Conservation (phyloP, 2,113 vertebrate species). For the Elachura formosa region DNA sequence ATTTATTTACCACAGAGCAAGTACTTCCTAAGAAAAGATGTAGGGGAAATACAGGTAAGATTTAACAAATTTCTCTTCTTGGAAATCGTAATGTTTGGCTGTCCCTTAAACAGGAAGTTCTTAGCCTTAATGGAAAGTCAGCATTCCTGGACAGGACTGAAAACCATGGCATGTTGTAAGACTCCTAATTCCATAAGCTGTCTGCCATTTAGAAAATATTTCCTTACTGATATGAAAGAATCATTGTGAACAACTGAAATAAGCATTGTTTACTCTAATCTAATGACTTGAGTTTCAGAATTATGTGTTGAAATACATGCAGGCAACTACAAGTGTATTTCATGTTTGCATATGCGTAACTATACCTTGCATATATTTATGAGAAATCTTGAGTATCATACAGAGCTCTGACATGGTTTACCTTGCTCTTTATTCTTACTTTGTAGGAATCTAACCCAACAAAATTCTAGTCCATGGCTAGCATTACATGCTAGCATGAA, state of each 20-base stretch:
- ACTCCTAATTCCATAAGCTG: neutral
- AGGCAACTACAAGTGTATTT: neutral
- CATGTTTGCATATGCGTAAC: neutral
- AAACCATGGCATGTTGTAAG: neutral
- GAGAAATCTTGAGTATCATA: neutral
- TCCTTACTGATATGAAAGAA: slow-evolving; percentile 16
- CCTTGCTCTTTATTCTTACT: neutral
- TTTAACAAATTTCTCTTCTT: neutral
- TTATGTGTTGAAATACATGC: neutral
- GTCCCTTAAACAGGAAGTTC: neutral
- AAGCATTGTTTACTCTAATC: neutral
- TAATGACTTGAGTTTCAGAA: neutral
- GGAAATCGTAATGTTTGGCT: neutral
- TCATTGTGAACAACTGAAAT: slow-evolving; percentile 2
- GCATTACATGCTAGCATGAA: neutral
- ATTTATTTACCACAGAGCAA: neutral
- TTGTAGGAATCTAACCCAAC: neutral
- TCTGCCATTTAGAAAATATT: slow-evolving; percentile 16
- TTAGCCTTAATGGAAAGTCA: neutral
- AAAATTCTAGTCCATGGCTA: neutral
- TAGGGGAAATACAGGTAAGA: neutral
- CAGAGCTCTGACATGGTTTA: neutral
- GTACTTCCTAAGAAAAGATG: neutral
- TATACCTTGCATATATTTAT: neutral
- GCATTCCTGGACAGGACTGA: neutral